Evolutionary conservation across 1,140 invertebrate species (phyloP).

Genomic region (Phocides pigmalion): DNA sequence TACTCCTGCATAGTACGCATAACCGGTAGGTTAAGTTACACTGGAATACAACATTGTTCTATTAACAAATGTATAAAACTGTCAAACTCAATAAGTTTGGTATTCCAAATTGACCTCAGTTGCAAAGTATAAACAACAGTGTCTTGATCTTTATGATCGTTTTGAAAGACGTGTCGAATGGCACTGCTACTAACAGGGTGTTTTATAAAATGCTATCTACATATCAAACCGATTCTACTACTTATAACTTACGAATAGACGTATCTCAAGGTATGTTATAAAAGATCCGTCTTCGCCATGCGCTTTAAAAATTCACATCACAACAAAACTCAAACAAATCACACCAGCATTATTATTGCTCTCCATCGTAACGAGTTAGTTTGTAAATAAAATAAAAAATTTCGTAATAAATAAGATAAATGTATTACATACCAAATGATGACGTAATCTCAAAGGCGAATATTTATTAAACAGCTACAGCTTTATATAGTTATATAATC

Average conservation of each 20-base stretch:
- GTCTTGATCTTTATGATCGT: constrained; percentile 5
- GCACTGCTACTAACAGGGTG: constrained; percentile 40
- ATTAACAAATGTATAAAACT: constrained; percentile 5
- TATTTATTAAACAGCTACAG: constrained; percentile 64
- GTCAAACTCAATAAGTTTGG: constrained; percentile 4
- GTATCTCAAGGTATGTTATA: constrained; percentile 24
- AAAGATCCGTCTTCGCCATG: constrained; percentile 32
- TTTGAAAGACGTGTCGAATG: constrained; percentile 38
- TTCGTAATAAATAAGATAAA: constrained; percentile 44
- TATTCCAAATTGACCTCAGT: constrained; percentile 9
- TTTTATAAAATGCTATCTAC: constrained; percentile 42
- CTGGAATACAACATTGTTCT: background rate
- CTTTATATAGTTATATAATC: constrained; percentile 55
- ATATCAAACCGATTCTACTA: constrained; percentile 24
- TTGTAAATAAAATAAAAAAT: constrained; percentile 44
- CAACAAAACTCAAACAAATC: constrained; percentile 39
- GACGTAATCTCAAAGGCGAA: constrained; percentile 71
- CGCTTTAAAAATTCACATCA: constrained; percentile 32
- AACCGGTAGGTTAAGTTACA: background rate
- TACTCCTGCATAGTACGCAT: background rate
- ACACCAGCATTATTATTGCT: constrained; percentile 54
- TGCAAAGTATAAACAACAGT: constrained; percentile 7
- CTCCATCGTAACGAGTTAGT: constrained; percentile 51
- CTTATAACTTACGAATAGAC: constrained; percentile 8
- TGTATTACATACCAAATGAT: constrained; percentile 49